Evolutionary conservation across 2,797 vertebrate species (phyloP).

Genomic region (Characodon lateralis): DNA sequence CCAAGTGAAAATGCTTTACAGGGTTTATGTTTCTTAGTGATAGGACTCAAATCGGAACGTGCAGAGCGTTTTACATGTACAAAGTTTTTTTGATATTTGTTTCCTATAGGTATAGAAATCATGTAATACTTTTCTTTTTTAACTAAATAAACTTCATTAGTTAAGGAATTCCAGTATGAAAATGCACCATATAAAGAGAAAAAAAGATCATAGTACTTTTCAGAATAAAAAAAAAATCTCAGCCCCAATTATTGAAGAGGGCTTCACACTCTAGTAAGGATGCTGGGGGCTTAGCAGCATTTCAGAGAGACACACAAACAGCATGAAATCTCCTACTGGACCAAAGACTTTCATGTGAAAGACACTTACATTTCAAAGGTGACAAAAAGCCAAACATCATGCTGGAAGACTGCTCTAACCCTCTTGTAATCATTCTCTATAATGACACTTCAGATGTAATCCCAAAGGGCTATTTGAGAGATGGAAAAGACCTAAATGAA

Average conservation of each 20-base stretch:
- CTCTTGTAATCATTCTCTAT: conserved; percentile 45
- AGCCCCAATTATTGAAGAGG: conserved; percentile 39
- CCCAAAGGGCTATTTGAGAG: conserved; percentile 26
- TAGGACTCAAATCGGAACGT: not conserved
- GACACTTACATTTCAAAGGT: conserved; percentile 36
- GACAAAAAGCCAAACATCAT: conserved; percentile 25
- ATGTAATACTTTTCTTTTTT: not conserved
- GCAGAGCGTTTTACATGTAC: not conserved
- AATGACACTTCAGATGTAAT: conserved; percentile 46
- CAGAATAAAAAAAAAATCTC: conserved; percentile 35
- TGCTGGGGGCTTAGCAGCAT: conserved; percentile 42
- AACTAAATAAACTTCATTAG: not conserved
- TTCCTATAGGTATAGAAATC: not conserved
- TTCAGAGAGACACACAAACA: conserved; percentile 31
- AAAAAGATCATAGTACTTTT: conserved; percentile 25
- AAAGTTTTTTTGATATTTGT: not conserved
- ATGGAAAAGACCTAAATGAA: conserved; percentile 36
- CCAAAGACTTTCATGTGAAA: conserved; percentile 41
- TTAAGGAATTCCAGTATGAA: not conserved
- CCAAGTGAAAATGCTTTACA: not conserved
- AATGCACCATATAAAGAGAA: conserved; percentile 8
- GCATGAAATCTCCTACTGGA: conserved; percentile 24
- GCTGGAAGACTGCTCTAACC: conserved; percentile 29
- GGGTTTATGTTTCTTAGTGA: not conserved
- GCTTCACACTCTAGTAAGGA: conserved; percentile 39